These are phyloP conservation scores for Troilus luridus DNA, from an alignment of 2,888 invertebrate genomes.

Conservation along the genomic window DNA sequence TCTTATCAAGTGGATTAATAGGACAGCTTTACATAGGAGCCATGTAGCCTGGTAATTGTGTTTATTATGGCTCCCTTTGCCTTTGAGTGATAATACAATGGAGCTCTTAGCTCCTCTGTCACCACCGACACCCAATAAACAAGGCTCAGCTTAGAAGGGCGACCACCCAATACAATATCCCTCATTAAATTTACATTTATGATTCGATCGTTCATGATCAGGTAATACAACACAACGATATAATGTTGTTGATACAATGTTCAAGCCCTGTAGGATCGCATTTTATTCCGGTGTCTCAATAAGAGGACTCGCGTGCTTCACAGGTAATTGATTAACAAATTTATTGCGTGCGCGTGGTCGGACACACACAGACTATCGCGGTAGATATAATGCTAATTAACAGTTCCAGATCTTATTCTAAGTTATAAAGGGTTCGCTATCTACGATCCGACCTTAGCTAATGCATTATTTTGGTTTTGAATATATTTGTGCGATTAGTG, in stretches of 20 bases:
- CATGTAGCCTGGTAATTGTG: conserved; percentile 10
- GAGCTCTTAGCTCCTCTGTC: background rate
- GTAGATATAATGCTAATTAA: conserved; percentile 15
- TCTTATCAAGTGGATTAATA: background rate
- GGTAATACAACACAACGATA: background rate
- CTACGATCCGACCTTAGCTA: background rate
- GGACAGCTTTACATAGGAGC: conserved; percentile 2
- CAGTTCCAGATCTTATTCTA: conserved; percentile 6
- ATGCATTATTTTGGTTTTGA: background rate
- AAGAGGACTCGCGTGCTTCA: conserved; percentile 24
- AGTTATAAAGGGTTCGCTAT: conserved; percentile 24
- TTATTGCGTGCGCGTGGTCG: conserved; percentile 26
- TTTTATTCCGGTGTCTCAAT: background rate
- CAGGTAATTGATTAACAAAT: conserved; percentile 38
- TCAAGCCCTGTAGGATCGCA: background rate
- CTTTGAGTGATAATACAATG: conserved; percentile 37
- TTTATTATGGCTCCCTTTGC: conserved; percentile 15
- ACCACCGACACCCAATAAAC: conserved; percentile 7
- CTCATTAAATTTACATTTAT: background rate
- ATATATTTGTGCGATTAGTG: background rate
- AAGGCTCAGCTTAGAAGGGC: background rate
- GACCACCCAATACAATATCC: background rate
- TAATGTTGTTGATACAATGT: background rate
- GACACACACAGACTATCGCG: conserved; percentile 5
- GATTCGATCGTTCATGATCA: background rate